Evolutionary conservation across 2,888 invertebrate species (phyloP).

Genomic region (Aradus depressus): DNA sequence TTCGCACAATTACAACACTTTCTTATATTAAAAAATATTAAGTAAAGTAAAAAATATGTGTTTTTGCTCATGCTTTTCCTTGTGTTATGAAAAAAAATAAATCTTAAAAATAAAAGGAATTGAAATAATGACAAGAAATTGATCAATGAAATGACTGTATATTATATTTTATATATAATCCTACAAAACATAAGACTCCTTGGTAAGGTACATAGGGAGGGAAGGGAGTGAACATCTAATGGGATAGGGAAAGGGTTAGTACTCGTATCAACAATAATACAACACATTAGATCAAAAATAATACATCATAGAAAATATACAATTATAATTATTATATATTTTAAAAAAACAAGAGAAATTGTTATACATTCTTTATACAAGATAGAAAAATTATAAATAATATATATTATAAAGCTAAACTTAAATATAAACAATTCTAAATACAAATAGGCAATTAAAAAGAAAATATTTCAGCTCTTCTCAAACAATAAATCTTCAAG

Average conservation of each 20-base stretch:
- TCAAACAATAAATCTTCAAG: background rate
- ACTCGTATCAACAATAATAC: no score
- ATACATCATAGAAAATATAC: conserved; percentile 1
- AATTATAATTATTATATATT: conserved; percentile 8
- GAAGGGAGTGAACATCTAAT: conserved; percentile 12
- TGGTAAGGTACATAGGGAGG: conserved; percentile 8
- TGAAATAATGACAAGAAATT: background rate
- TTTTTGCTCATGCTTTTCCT: no score
- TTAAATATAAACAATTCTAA: conserved; percentile 19
- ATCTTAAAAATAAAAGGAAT: background rate
- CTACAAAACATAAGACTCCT: conserved; percentile 5
- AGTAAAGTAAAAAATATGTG: no score
- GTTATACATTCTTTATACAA: conserved; percentile 20
- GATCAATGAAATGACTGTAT: conserved; percentile 9
- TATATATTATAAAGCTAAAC: conserved; percentile 18
- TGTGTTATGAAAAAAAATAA: background rate
- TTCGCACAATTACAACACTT: no score
- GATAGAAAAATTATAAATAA: conserved; percentile 20
- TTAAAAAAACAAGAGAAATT: conserved; percentile 4
- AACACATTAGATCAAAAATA: no score
- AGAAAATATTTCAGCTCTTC: background rate
- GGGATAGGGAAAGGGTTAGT: conserved; percentile 13
- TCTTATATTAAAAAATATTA: no score
- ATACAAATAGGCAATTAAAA: conserved; percentile 15
- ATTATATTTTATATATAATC: conserved; percentile 15